These are phyloP conservation scores for Tupaia chinensis DNA, from an alignment of 2,113 vertebrate genomes.

Conservation along the genomic window DNA sequence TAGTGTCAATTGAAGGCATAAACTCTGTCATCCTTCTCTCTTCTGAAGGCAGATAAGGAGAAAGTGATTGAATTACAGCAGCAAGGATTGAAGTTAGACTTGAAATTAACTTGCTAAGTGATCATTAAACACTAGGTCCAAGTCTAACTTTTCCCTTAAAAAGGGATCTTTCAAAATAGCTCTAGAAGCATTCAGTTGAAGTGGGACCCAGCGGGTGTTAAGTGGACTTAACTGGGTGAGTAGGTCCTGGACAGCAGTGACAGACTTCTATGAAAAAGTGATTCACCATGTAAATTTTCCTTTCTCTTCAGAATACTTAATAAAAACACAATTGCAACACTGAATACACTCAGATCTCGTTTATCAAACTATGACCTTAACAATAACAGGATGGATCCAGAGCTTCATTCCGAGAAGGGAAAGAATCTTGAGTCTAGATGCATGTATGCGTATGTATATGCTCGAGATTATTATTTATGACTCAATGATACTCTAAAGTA, in stretches of 20 bases:
- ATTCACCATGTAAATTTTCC: not conserved
- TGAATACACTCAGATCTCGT: not conserved
- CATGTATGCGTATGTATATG: not conserved
- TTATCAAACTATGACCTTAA: not conserved
- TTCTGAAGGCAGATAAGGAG: not conserved
- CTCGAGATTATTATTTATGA: not conserved
- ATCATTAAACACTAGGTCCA: not conserved
- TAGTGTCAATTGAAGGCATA: not conserved
- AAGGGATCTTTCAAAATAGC: not conserved
- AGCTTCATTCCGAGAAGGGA: not conserved
- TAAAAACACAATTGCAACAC: constrained; percentile 3
- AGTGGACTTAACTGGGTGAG: not conserved
- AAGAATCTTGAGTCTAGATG: not conserved
- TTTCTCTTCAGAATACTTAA: constrained; percentile 6
- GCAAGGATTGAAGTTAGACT: not conserved
- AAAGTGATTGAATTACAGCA: not conserved
- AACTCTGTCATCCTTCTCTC: not conserved
- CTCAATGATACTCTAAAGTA: too few species aligned
- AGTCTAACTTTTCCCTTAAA: not conserved
- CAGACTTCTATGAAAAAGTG: not conserved
- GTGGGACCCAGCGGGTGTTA: not conserved
- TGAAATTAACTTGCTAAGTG: not conserved
- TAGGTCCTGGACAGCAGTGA: not conserved
- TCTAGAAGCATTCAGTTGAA: not conserved
- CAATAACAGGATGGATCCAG: not conserved